These are phyloP conservation scores for Carcinoscorpius rotundicauda DNA, from an alignment of 1,140 invertebrate species.

Conservation along the genomic window DNA sequence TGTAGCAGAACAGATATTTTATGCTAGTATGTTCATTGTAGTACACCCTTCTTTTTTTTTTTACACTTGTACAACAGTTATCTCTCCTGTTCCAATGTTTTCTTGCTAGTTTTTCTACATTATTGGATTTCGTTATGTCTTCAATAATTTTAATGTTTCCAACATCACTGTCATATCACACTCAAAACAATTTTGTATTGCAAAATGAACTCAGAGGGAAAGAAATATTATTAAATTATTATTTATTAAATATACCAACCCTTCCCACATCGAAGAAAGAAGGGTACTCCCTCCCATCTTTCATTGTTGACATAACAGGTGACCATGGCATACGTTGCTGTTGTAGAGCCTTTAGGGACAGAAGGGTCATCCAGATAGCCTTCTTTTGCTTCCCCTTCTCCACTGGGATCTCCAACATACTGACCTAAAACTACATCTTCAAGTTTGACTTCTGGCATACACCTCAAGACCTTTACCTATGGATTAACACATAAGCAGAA, in stretches of 20 bases:
- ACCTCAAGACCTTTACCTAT: conserved; percentile 84
- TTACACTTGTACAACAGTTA: too few relatives aligned
- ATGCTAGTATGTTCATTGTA: too few relatives aligned
- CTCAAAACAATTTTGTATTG: too few relatives aligned
- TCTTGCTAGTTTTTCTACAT: too few relatives aligned
- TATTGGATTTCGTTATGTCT: too few relatives aligned
- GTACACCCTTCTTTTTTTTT: too few relatives aligned
- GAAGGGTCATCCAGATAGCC: conserved; percentile 94
- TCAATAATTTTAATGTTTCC: too few relatives aligned
- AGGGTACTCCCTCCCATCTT: conserved; percentile 97
- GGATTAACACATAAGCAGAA: conserved; percentile 8
- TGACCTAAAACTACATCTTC: conserved; percentile 89
- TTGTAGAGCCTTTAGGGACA: conserved; percentile 76
- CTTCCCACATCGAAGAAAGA: conserved; percentile 95
- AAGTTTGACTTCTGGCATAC: conserved; percentile 59
- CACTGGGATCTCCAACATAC: conserved; percentile 81
- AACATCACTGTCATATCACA: too few relatives aligned
- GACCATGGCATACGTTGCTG: conserved; percentile 87
- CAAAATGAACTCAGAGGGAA: too few relatives aligned
- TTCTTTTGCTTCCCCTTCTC: conserved; percentile 55
- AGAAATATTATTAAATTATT: too few relatives aligned
- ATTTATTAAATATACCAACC: conserved; percentile 36
- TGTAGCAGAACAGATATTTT: too few relatives aligned
- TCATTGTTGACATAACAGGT: conserved; percentile 90
- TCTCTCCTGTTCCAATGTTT: too few relatives aligned